A percentile compares a stretch with the other conserved stretches of the same genome.
Evolutionary conservation across 2,113 vertebrate genomes (phyloP).

Genomic region (Suncus etruscus): DNA sequence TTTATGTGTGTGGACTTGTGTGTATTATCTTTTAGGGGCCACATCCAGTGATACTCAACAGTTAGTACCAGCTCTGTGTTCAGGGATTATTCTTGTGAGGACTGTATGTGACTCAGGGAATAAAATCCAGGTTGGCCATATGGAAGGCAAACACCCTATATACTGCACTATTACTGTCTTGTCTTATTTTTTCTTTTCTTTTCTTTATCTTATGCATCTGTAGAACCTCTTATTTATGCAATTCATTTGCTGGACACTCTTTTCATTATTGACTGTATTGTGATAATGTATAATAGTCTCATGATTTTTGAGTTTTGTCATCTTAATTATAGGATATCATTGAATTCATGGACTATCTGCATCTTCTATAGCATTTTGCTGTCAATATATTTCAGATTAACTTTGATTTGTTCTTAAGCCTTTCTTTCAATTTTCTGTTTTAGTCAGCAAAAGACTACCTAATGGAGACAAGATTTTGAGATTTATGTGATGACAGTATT

Average conservation of each 20-base stretch:
- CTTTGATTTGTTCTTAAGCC: neutral
- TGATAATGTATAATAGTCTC: neutral
- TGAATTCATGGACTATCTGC: neutral
- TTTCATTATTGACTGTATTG: neutral
- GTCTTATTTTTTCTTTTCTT: neutral
- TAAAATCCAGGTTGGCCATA: too few relatives aligned
- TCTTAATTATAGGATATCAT: neutral
- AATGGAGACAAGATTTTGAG: neutral
- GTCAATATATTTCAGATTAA: neutral
- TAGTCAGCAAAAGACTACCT: neutral
- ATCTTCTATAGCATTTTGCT: neutral
- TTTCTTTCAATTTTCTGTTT: neutral
- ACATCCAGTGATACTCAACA: too few relatives aligned
- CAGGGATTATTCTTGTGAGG: too few relatives aligned
- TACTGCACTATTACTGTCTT: neutral
- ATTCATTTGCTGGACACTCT: neutral
- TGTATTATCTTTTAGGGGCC: too few relatives aligned
- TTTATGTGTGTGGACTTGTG: too few relatives aligned
- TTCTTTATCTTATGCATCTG: too few relatives aligned
- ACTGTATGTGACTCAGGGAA: too few relatives aligned
- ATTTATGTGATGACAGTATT: neutral
- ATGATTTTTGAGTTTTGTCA: neutral
- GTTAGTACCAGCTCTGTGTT: too few relatives aligned
- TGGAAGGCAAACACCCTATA: too few relatives aligned
- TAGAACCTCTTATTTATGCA: neutral